These are phyloP conservation scores for Burhinus oedicnemus DNA, from an alignment of 2,113 vertebrate genomes.

Conservation along the genomic window DNA sequence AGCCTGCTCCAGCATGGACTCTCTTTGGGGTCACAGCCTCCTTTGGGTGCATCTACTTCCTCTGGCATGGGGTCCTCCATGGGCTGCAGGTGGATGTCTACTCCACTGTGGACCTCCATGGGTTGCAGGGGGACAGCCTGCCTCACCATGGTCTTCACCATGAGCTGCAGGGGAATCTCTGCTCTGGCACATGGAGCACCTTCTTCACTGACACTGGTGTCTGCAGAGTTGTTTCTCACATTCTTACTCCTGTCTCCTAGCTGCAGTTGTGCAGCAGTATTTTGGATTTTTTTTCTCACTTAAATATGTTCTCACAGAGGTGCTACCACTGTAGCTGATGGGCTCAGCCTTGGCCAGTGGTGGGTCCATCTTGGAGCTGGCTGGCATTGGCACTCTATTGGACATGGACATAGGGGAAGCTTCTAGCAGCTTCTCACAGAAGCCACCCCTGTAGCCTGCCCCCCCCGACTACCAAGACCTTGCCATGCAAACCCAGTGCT, in stretches of 20 bases:
- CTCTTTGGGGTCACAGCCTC: not conserved
- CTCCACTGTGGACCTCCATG: too few species aligned
- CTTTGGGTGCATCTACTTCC: not conserved
- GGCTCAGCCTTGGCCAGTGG: too few species aligned
- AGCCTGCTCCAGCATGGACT: too few species aligned
- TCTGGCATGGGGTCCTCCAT: not conserved
- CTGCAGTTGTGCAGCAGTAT: not conserved
- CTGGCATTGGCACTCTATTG: not conserved
- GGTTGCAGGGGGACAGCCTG: not conserved
- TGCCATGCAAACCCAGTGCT: not conserved
- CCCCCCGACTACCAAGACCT: not conserved
- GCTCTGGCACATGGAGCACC: not conserved
- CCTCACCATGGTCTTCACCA: too few species aligned
- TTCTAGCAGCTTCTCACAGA: not conserved
- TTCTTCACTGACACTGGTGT: not conserved
- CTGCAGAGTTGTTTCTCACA: not conserved
- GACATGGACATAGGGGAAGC: not conserved
- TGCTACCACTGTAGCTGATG: not conserved
- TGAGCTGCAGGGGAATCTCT: not conserved
- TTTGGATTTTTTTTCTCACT: not conserved
- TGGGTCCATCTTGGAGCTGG: rapidly evolving
- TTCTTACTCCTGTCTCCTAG: not conserved
- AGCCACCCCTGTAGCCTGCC: not conserved
- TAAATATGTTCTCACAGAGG: not conserved
- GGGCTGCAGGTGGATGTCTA: not conserved